A percentile compares a stretch with the other conserved stretches of the same genome.
Conservation (phyloP, 2,797 vertebrate species). For the Morus bassanus region DNA sequence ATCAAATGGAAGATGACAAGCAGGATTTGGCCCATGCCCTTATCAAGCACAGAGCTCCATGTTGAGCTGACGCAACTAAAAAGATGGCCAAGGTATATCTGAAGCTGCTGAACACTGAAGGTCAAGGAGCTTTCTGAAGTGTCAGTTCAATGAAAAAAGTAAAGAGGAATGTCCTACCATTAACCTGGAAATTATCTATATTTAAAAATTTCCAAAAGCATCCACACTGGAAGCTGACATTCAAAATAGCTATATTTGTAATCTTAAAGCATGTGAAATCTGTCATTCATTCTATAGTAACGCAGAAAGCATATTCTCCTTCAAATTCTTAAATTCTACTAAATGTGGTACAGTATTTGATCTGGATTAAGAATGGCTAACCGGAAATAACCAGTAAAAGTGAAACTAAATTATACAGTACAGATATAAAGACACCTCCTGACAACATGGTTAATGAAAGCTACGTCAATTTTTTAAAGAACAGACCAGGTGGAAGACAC, state of each 20-base stretch:
- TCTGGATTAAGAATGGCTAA: neutral
- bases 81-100: neutral
- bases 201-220: neutral
- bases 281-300: neutral
- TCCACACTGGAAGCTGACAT: neutral
- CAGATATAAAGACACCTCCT: neutral
- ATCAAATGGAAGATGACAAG: neutral
- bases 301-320: neutral
- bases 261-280: neutral
- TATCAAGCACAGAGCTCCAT: neutral
- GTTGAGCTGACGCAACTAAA: neutral
- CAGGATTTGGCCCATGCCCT: neutral
- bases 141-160: neutral
- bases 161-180: neutral
- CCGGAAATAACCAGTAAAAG: neutral
- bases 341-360: neutral
- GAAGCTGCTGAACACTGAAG: neutral
- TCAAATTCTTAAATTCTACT: neutral
- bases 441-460: neutral
- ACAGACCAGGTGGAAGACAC: accelerated
- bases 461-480: neutral
- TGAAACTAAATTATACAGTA: neutral
- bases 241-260: neutral
- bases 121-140: neutral
- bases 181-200: slow-evolving; percentile 13